A percentile compares a stretch with the other conserved stretches of the same genome.
Evolutionary conservation across 2,113 vertebrate species (phyloP).

Genomic region (Nematolebias whitei): DNA sequence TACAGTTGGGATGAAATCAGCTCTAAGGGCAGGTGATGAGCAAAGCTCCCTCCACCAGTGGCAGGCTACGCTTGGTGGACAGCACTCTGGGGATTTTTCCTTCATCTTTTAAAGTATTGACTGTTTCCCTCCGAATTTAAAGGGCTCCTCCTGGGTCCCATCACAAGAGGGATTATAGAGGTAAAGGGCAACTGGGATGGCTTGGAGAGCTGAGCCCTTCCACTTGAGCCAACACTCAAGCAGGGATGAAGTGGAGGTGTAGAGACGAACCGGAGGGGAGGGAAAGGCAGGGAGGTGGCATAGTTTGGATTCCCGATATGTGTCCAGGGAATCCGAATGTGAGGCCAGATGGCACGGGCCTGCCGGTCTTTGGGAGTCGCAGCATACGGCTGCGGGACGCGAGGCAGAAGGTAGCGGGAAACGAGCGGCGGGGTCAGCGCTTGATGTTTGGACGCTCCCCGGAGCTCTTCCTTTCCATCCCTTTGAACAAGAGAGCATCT

Average conservation of each 20-base stretch:
- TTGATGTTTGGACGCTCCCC: slow-evolving; percentile 78
- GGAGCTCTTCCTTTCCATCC: slow-evolving; percentile 76
- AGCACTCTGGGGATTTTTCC: slow-evolving; percentile 45
- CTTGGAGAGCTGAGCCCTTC: slow-evolving; percentile 68
- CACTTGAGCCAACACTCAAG: slow-evolving; percentile 66
- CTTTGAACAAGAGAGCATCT: slow-evolving; percentile 80
- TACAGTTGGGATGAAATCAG: slow-evolving; percentile 16
- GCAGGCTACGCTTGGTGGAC: too few relatives aligned
- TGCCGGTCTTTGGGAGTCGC: slow-evolving; percentile 75
- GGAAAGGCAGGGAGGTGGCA: slow-evolving; percentile 68
- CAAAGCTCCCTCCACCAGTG: slow-evolving; percentile 20
- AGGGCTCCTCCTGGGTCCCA: slow-evolving; percentile 68
- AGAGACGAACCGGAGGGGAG: slow-evolving; percentile 65
- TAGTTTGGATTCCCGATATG: slow-evolving; percentile 78
- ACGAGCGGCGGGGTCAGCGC: slow-evolving; percentile 77
- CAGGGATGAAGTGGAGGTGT: slow-evolving; percentile 67
- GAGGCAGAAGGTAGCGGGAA: slow-evolving; percentile 75
- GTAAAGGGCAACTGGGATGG: slow-evolving; percentile 75
- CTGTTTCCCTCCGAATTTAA: slow-evolving; percentile 56
- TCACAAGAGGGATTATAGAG: slow-evolving; percentile 65
- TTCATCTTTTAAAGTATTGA: slow-evolving; percentile 70
- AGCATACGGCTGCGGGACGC: slow-evolving; percentile 73
- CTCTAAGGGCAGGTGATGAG: slow-evolving; percentile 31
- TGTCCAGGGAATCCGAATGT: slow-evolving; percentile 78
- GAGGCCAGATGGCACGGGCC: slow-evolving; percentile 81